These are phyloP conservation scores for Volucella inflata DNA, from an alignment of 2,888 invertebrate genomes.

Conservation along the genomic window DNA sequence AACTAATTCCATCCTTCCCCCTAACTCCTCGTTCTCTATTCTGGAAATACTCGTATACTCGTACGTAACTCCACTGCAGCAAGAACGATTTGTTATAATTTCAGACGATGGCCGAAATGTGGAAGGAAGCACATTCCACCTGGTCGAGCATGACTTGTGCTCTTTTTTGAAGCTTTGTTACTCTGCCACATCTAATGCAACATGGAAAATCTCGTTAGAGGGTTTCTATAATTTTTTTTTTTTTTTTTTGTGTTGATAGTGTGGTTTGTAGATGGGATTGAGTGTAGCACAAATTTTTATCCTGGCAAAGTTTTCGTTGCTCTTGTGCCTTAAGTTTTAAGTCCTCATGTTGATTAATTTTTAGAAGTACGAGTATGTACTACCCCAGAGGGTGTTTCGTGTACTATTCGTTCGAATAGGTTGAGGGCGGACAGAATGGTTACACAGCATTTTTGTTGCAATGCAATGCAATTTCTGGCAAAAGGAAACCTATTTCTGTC, in stretches of 20 bases:
- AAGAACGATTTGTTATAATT: conserved; percentile 9
- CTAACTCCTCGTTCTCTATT: not conserved
- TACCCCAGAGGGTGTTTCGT: conserved; percentile 8
- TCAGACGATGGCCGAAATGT: not conserved
- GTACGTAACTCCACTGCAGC: not conserved
- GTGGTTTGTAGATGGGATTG: conserved; percentile 24
- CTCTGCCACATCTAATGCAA: conserved; percentile 32
- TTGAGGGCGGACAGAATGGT: conserved; percentile 52
- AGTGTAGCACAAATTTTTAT: conserved; percentile 32
- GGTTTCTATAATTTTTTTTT: not conserved
- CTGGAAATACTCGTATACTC: not conserved
- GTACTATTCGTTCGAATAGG: conserved; percentile 20
- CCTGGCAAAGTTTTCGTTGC: not conserved
- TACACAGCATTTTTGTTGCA: conserved; percentile 53
- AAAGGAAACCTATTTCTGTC: not conserved
- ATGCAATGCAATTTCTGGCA: conserved; percentile 58
- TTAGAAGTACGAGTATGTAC: conserved; percentile 6
- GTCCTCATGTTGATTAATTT: conserved; percentile 70
- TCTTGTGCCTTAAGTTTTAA: conserved; percentile 61
- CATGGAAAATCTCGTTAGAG: conserved; percentile 56
- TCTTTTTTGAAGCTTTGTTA: conserved; percentile 21
- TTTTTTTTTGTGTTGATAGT: conserved; percentile 41
- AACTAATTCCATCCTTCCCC: conserved; percentile 8
- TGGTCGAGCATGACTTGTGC: conserved; percentile 14
- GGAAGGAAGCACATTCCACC: conserved; percentile 40